These are phyloP conservation scores for Intellagama lesueurii DNA, from an alignment of 2,797 vertebrate species.

Conservation along the genomic window DNA sequence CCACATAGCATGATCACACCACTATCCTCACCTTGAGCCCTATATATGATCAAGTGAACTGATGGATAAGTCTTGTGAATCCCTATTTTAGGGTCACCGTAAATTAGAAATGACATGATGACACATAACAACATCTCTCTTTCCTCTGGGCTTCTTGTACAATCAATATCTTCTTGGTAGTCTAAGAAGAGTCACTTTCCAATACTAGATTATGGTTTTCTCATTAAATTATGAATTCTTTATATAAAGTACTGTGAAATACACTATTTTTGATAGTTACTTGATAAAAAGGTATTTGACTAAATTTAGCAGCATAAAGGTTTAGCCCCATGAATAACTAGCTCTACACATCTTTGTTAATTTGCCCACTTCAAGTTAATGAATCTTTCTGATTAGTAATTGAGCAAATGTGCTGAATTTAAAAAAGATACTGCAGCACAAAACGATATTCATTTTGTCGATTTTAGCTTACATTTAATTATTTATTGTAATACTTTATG, in stretches of 20 bases:
- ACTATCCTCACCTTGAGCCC: too few species aligned
- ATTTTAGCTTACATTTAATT: constrained; percentile 44
- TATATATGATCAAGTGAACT: too few species aligned
- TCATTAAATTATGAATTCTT: constrained; percentile 27
- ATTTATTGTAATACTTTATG: constrained; percentile 46
- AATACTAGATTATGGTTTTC: constrained; percentile 5
- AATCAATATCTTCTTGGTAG: too few species aligned
- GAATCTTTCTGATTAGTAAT: constrained; percentile 48
- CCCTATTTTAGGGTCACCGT: too few species aligned
- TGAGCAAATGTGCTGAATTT: constrained; percentile 42
- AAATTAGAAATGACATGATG: too few species aligned
- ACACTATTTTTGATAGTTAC: constrained; percentile 22
- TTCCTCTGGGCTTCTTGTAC: too few species aligned
- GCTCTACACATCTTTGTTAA: constrained; percentile 36
- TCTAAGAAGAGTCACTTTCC: background rate
- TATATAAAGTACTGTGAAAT: constrained; percentile 26
- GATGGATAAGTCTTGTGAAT: too few species aligned
- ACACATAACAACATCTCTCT: too few species aligned
- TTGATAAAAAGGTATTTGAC: constrained; percentile 37
- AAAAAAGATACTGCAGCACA: constrained; percentile 31
- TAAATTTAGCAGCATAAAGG: constrained; percentile 30
- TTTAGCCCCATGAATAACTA: constrained; percentile 38
- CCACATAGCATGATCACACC: too few species aligned
- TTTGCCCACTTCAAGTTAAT: constrained; percentile 40
- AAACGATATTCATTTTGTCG: constrained; percentile 49